phyloP scores from a whole-genome alignment of 2,888 invertebrate genomes.

The Embidobia sp. region DNA sequence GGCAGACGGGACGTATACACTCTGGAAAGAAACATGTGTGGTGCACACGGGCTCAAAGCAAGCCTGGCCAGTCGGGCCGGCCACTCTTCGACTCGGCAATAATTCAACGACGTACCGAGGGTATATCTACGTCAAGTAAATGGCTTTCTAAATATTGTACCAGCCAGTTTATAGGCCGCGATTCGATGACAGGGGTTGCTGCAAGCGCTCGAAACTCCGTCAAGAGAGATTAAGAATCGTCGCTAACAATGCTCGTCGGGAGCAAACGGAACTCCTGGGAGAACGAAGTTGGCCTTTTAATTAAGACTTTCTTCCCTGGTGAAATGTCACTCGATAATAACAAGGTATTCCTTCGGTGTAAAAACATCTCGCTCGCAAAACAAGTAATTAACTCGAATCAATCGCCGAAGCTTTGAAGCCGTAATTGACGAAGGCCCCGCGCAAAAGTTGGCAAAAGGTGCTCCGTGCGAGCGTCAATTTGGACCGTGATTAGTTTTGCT shows the following conservation, averaged over 20 bases:
- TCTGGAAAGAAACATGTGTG: conserved; percentile 54
- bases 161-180: conserved; percentile 65
- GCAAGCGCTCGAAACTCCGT: conserved; percentile 54
- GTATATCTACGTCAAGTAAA: conserved; percentile 65
- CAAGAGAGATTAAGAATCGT: conserved; percentile 65
- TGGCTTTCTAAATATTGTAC: conserved; percentile 74
- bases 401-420: too few species aligned
- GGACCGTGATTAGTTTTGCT: conserved; percentile 10
- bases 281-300: conserved; percentile 63
- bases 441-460: too few species aligned
- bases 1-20: conserved; percentile 58
- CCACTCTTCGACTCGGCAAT: conserved; percentile 71
- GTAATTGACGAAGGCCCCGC: too few species aligned
- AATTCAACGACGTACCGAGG: conserved; percentile 71
- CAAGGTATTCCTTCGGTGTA: conserved; percentile 24
- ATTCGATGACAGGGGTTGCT: conserved; percentile 63
- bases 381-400: conserved; percentile 24
- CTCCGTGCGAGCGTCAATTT: conserved; percentile 10
- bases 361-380: conserved; percentile 15
- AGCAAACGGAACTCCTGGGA: conserved; percentile 34
- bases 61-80: conserved; percentile 66
- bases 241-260: conserved; percentile 54
- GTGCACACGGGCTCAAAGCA: conserved; percentile 42
- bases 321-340: conserved; percentile 35
- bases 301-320: conserved; percentile 46